Percentiles rank a stretch among this genome's conserved stretches.
Conservation (phyloP, 2,888 invertebrate genomes). For the Polydrusus cervinus region DNA sequence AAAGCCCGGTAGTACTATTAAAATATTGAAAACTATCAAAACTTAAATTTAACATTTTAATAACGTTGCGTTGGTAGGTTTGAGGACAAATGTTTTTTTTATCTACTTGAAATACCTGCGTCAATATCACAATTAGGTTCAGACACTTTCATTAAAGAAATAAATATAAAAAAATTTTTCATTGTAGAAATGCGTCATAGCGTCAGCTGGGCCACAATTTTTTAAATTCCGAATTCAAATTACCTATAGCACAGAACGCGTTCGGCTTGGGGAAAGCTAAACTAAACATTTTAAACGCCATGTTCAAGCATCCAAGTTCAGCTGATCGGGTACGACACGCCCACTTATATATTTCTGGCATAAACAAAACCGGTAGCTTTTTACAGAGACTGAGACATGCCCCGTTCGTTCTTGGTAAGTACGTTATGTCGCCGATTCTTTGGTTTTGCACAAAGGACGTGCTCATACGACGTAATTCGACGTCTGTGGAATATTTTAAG, state of each 20-base stretch:
- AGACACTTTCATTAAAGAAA: background rate
- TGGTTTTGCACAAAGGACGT: constrained; percentile 18
- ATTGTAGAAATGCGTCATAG: constrained; percentile 23
- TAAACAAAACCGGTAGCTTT: constrained; percentile 67
- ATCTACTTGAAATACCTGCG: background rate
- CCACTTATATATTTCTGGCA: constrained; percentile 68
- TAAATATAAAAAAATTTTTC: background rate
- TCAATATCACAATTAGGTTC: background rate
- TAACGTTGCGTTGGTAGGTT: background rate
- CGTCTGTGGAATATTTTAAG: background rate
- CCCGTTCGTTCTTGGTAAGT: constrained; percentile 25
- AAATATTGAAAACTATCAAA: background rate
- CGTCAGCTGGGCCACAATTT: background rate
- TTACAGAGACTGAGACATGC: constrained; percentile 38
- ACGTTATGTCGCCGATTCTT: constrained; percentile 25
- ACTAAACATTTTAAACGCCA: constrained; percentile 29
- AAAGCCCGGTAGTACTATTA: no score
- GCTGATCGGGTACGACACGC: constrained; percentile 69
- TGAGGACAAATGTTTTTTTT: background rate
- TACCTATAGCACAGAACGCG: constrained; percentile 9
- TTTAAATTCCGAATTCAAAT: constrained; percentile 11
- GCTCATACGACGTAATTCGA: background rate
- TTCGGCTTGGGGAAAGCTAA: constrained; percentile 26
- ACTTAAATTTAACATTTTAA: background rate
- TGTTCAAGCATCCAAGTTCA: constrained; percentile 60